Evolutionary conservation across 2,113 vertebrate species (phyloP).

Genomic region (Anguilla japonica): DNA sequence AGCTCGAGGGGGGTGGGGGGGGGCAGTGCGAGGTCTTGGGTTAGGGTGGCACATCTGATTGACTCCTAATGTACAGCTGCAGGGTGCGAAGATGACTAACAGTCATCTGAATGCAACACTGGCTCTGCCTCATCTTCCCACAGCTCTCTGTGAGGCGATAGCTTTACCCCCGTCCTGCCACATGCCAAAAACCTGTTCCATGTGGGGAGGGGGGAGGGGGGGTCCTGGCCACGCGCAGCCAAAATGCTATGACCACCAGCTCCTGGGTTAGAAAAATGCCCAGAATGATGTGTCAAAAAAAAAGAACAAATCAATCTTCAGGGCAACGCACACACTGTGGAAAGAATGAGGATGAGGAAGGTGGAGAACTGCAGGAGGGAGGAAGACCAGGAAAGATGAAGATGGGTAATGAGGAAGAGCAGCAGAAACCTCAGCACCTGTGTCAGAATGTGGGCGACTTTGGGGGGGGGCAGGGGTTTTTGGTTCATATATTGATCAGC

Average conservation of each 20-base stretch:
- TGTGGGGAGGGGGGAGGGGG: not conserved
- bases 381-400: too few species aligned
- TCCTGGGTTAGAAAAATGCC: not conserved
- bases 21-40: not conserved
- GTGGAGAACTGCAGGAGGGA: too few species aligned
- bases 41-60: not conserved
- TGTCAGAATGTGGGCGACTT: too few species aligned
- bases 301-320: too few species aligned
- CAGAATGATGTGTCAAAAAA: too few species aligned
- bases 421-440: not conserved
- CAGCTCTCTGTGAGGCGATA: slow-evolving; percentile 13
- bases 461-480: too few species aligned
- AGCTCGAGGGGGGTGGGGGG: too few species aligned
- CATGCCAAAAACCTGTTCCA: slow-evolving; percentile 5
- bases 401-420: too few species aligned
- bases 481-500: too few species aligned
- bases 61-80: slow-evolving; percentile 4
- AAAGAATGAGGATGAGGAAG: too few species aligned
- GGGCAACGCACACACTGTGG: too few species aligned
- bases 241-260: not conserved
- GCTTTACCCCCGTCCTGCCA: slow-evolving; percentile 11
- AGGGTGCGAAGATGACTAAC: slow-evolving; percentile 38
- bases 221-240: not conserved
- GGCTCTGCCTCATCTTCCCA: slow-evolving; percentile 20
- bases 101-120: slow-evolving; percentile 39